These are phyloP conservation scores for Amazona guildingii DNA, from an alignment of 2,113 vertebrate species.

Conservation along the genomic window DNA sequence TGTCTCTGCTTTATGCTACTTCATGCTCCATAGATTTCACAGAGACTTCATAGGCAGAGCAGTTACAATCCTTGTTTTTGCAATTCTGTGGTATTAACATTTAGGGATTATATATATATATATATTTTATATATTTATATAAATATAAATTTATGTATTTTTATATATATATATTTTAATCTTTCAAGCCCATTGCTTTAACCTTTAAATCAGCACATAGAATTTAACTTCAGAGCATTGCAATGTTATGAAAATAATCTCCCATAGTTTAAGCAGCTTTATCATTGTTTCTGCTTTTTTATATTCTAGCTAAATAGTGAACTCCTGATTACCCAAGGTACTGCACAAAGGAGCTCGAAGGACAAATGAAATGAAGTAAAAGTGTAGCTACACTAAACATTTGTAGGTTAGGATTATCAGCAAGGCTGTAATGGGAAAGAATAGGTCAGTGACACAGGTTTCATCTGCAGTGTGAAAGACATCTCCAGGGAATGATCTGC, in stretches of 20 bases:
- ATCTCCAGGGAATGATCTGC: neutral
- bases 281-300: neutral
- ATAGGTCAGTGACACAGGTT: conserved; percentile 11
- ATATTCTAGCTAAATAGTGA: neutral
- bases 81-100: neutral
- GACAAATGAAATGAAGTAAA: neutral
- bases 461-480: neutral
- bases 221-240: neutral
- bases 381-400: neutral
- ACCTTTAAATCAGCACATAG: neutral
- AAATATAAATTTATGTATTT: no score
- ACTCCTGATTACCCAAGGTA: neutral
- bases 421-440: neutral
- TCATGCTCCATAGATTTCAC: neutral
- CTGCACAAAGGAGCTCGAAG: neutral
- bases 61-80: neutral
- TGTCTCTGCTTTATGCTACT: neutral
- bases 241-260: neutral
- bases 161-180: neutral
- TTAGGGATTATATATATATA: neutral
- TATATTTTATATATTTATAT: no score
- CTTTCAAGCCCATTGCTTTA: neutral
- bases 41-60: rapidly evolving
- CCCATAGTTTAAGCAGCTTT: neutral
- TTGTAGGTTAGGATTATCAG: neutral